Conservation (phyloP, 2,888 invertebrate genomes). For the Thelaira solivaga region DNA sequence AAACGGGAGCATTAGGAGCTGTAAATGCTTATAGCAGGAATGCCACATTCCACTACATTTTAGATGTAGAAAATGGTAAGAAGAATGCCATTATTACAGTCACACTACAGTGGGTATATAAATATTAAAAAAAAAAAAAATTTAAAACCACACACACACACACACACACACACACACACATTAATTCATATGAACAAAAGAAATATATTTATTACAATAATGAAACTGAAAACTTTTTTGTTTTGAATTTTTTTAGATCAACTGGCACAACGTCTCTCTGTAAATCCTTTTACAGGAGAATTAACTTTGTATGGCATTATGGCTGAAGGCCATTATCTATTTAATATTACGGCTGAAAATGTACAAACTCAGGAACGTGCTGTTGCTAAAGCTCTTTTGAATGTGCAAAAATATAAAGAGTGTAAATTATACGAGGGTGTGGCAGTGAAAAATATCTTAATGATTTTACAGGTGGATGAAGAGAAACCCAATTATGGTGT, state of each 20-base stretch:
- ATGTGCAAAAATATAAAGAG: slow-evolving; percentile 60
- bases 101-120: too few species aligned
- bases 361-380: slow-evolving; percentile 41
- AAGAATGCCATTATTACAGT: too few species aligned
- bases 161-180: too few species aligned
- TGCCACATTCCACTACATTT: slow-evolving; percentile 54
- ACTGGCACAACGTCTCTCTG: slow-evolving; percentile 35
- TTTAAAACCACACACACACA: too few species aligned
- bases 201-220: too few species aligned
- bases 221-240: neutral
- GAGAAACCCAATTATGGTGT: slow-evolving; percentile 64
- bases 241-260: slow-evolving; percentile 3
- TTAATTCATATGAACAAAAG: too few species aligned
- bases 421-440: slow-evolving; percentile 63
- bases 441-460: slow-evolving; percentile 63
- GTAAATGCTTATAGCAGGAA: slow-evolving; percentile 61
- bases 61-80: slow-evolving; percentile 62
- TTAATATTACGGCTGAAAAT: slow-evolving; percentile 64
- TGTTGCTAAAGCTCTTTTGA: slow-evolving; percentile 54
- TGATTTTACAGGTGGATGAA: slow-evolving; percentile 66
- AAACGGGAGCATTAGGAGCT: slow-evolving; percentile 62
- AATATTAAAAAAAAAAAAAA: too few species aligned
- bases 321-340: slow-evolving; percentile 64
- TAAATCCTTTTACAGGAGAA: slow-evolving; percentile 63
- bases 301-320: slow-evolving; percentile 60